A percentile compares a stretch with the other conserved stretches of the same genome.
These are phyloP conservation scores for Leucoraja ocellata DNA, from an alignment of 2,797 vertebrate genomes.

Conservation along the genomic window DNA sequence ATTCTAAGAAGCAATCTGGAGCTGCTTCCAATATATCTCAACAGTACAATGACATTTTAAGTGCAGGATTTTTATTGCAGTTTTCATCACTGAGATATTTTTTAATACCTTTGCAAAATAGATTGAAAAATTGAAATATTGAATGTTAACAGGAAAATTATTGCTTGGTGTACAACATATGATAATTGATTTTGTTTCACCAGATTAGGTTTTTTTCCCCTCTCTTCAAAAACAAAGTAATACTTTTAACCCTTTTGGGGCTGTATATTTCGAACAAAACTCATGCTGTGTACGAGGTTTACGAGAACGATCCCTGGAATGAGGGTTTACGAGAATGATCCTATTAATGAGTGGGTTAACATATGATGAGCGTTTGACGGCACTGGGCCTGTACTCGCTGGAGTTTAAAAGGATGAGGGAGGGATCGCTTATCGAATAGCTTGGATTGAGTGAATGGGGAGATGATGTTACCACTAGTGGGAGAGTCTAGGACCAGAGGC, in stretches of 20 bases:
- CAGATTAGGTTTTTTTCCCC: not conserved
- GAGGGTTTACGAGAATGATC: no score
- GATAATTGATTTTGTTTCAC: conserved; percentile 2
- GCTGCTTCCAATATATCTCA: not conserved
- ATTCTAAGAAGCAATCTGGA: not conserved
- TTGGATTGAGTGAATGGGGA: no score
- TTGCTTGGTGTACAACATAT: not conserved
- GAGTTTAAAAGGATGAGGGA: no score
- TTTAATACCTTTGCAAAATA: not conserved
- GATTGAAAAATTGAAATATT: not conserved
- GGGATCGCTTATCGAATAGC: no score
- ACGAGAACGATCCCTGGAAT: no score
- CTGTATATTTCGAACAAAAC: not conserved
- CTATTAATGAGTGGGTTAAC: no score
- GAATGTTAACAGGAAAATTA: not conserved
- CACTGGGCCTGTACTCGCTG: no score
- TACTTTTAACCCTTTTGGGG: not conserved
- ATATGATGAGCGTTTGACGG: no score
- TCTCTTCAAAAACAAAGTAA: not conserved
- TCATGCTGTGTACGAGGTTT: not conserved
- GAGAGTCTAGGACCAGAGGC: no score
- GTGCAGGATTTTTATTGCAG: not conserved
- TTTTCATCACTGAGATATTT: conserved; percentile 5
- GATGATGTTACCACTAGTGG: no score
- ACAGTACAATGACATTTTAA: conserved; percentile 1